Base-by-base conservation (phyloP, 1,140 invertebrate genomes). In the fruit fly (Drosophila melanogaster) region DNA sequence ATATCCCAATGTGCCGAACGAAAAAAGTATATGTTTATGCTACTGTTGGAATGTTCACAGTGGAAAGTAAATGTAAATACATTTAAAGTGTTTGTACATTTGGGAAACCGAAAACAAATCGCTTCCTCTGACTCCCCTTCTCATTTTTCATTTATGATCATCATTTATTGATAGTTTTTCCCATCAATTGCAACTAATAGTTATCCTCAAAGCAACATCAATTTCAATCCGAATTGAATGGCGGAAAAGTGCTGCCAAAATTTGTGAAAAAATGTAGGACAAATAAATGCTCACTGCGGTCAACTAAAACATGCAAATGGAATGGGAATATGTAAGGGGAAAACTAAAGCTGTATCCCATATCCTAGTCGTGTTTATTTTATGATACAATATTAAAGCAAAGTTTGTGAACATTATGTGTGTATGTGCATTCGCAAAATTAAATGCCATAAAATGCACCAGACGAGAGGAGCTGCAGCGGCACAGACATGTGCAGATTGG, bases 391-490 rank as follows among this genome's bases (percentile, higher is more conserved):
- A 57, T 72, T 77, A 64, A 77, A 80, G 59, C 54, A 54, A 53
- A 53, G 53, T 56, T 64, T 71, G 53, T 51, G n/a, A 55, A 43
- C 38, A 44, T 53, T 65, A 37, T 53, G 33, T 41, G 57, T 57
- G 55, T 43, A 22, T 62, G 55, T 58, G 51, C 35, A 43, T 49
- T 41, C 6, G 51, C 64, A 30, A 83, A 79, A 87, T 87, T 58
- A 87, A 87, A 89, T 87, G 70, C 66, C 51, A 87, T 87, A 87
- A 86, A 87, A 55, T 61, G 71, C 51, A 75, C 26, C 61, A 56
- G 50, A 50, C 44, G 43, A 22, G 49, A 7, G 3, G 17, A 26
- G 17, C 3, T 1, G 0, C 4, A 12, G 10, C 5, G 15, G 17
- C 26, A 59, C 55, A 60, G 56, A 64, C 46, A 44, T 30, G n/a